These are phyloP conservation scores for Bibio marci DNA, from an alignment of 2,888 invertebrate species.

Conservation along the genomic window DNA sequence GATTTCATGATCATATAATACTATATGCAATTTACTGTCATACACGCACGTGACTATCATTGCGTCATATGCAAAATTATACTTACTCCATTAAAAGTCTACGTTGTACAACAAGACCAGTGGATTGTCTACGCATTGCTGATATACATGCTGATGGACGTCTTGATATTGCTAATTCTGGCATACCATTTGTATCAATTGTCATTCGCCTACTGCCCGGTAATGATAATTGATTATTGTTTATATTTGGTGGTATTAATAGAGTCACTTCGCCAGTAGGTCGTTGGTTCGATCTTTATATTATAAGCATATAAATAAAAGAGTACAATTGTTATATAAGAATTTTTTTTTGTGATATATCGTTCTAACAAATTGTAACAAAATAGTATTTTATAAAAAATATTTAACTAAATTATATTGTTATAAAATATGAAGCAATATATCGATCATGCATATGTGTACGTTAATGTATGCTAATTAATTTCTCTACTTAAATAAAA, in stretches of 20 bases:
- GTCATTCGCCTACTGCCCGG: slow-evolving; percentile 7
- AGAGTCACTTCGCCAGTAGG: not conserved
- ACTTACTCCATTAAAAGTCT: slow-evolving; percentile 5
- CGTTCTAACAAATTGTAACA: no score
- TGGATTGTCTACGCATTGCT: slow-evolving; percentile 40
- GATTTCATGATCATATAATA: no score
- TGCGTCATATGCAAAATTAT: not conserved
- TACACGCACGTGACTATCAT: not conserved
- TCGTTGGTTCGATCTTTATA: no score
- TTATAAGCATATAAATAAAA: no score
- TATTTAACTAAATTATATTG: no score
- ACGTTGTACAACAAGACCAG: slow-evolving; percentile 29
- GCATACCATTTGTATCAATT: not conserved
- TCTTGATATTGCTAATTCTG: slow-evolving; percentile 14
- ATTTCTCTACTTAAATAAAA: no score
- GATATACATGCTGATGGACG: slow-evolving; percentile 43
- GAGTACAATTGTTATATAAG: no score
- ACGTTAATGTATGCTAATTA: no score
- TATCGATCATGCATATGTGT: no score
- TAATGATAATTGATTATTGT: not conserved
- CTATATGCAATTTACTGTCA: not conserved
- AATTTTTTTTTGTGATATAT: no score
- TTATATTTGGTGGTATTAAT: not conserved
- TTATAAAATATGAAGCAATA: no score
- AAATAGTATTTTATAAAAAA: no score